phyloP scores from a whole-genome alignment of 2,888 invertebrate species.

The Macrosoma leucophasiata region DNA sequence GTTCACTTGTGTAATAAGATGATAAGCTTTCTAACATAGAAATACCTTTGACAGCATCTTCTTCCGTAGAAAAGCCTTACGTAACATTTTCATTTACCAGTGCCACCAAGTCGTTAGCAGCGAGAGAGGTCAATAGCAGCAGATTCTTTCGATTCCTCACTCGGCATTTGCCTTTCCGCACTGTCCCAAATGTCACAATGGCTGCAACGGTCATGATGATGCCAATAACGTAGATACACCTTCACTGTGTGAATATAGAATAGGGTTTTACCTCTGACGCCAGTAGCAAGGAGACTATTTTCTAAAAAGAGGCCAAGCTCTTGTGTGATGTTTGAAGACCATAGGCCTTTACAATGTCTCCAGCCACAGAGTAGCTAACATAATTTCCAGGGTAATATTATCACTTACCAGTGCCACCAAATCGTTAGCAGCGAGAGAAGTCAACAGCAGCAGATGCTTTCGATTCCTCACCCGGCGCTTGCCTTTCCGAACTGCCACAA shows the following conservation, averaged over 20 bases:
- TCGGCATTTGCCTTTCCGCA: conserved; percentile 81
- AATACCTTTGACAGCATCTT: too few relatives aligned
- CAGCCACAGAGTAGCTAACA: too few relatives aligned
- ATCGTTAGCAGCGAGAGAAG: conserved; percentile 87
- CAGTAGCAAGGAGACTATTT: too few relatives aligned
- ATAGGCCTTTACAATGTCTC: too few relatives aligned
- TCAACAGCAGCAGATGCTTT: conserved; percentile 86
- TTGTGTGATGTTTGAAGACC: too few relatives aligned
- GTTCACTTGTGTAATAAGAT: too few relatives aligned
- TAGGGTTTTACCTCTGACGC: too few relatives aligned
- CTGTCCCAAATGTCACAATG: conserved; percentile 80
- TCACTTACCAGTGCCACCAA: conserved; percentile 79
- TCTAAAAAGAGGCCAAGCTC: too few relatives aligned
- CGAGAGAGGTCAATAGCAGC: conserved; percentile 85
- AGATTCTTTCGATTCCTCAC: conserved; percentile 87
- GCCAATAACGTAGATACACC: conserved; percentile 78
- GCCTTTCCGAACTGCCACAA: conserved; percentile 81
- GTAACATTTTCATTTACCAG: conserved; percentile 61
- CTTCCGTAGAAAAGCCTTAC: too few relatives aligned
- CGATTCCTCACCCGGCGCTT: conserved; percentile 84
- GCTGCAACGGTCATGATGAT: conserved; percentile 86
- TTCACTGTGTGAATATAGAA: too few relatives aligned
- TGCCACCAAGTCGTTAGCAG: conserved; percentile 87
- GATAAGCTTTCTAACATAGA: too few relatives aligned
- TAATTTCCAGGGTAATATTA: too few relatives aligned